Base-by-base conservation (phyloP, 2,113 vertebrate species). In the Poeciliopsis turrubarensis region DNA sequence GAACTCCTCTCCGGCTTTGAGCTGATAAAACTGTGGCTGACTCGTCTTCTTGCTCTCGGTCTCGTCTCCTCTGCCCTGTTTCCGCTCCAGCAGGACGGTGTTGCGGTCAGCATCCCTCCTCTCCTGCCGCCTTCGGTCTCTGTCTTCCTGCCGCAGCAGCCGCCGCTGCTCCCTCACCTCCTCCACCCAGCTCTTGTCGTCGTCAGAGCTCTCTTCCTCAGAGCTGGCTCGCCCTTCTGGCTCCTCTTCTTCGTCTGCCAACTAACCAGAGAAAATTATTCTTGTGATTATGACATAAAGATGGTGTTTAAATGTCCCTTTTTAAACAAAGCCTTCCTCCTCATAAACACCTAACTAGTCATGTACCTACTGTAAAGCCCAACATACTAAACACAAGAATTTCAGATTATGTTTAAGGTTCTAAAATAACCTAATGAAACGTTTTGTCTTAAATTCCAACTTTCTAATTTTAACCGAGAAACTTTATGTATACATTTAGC, bases 1-100 rank as follows among this genome's bases (percentile, higher is more conserved):
- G 94, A 99, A 99, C 89, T 99, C 97, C 78, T 98, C 97, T 60
- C 98, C 97, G 0, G 95, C 92, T 95, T 97, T 98, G 93, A 99
- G 95, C 95, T 99, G 97, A 82, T 96, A 99, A 92, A 98, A 99
- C 85, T 95, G 95, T n/a, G 97, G 98, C 91, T 89, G 92, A 57
- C 44, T 85, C 3, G 62, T 69, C 77, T 61, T 80, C 84, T 72
- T 73, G 81, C 79, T 19, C 11, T 73, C 71, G 1, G 64, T 64
- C 67, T 73, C 37, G 14, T 72, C 78, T n/a, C n/a, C 64, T 37
- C 54, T 65, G 19, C 51, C 79, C 39, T 60, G 78, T 25, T 86
- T 81, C 15, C 12, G 78, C 22, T 85, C 86, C 78, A 95, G 91
- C 79, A 98, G 93, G 73, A 90, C 87, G 2, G 96, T 95, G 92